Evolutionary conservation across 1,140 invertebrate genomes (phyloP), one percentile per base, ranked within the genome.

Genomic region (Apis cerana): DNA sequence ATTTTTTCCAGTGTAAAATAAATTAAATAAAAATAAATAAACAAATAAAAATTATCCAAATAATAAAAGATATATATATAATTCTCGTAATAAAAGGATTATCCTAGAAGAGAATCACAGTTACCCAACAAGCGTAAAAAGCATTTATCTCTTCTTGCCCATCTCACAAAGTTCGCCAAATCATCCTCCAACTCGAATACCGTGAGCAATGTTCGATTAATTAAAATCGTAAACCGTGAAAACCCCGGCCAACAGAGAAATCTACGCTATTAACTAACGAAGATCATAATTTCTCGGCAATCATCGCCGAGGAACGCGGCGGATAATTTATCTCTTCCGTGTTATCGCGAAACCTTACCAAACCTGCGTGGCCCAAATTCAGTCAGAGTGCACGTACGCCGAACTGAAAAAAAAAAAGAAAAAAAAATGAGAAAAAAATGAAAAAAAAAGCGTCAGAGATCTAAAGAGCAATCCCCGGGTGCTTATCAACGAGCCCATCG

Each of bases 401-500:
- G 17, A 61, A n/a, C 64, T 54, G 10, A 27, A 27, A 64, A 27
- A 27, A 59, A 21, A 21, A 21, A 3, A 0, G 10, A 58, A 4
- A n/a, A 0, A 23, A 23, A 48, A 70, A 64, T 61, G 58, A 43
- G 5, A 43, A 43, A 43, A 33, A 27, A 59, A 21, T 3, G 8
- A 21, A 2, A 21, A 50, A 67, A 62, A 13, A 64, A 23, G 23
- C 48, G 58, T 70, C 77, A 61, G 56, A 58, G 64, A 76, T 76
- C 72, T 76, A 76, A 76, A 76, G 74, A 76, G 72, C 62, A 56
- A 82, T 82, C 75, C 71, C 43, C 23, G 19, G 43, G 19, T 33
- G 56, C 64, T 82, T 82, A 82, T 82, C 80, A 58, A 76, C 62
- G 72, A 56, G 72, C 80, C 80, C 64, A 82, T 76, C 72, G 58